Percentiles rank a stretch among this genome's conserved stretches.
Conservation (phyloP, 1,140 invertebrate species). For the Diachasmimorpha longicaudata region DNA sequence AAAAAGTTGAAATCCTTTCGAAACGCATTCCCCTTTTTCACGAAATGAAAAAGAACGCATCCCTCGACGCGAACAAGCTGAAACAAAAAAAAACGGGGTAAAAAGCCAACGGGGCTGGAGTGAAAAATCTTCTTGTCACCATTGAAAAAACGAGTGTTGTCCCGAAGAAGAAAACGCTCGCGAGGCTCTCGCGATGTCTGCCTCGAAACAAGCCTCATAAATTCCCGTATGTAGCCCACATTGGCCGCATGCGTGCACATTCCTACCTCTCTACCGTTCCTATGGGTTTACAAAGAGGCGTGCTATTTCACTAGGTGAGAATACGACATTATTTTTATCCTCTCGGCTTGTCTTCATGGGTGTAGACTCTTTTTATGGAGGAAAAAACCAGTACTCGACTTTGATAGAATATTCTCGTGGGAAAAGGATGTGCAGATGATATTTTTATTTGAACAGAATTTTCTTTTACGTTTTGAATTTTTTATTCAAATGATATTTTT, state of each 20-base stretch:
- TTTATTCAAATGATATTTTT: too few relatives aligned
- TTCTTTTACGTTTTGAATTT: too few relatives aligned
- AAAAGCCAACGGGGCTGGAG: slow-evolving; percentile 18
- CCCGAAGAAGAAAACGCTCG: slow-evolving; percentile 33
- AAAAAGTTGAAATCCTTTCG: neutral
- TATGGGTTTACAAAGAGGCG: slow-evolving; percentile 4
- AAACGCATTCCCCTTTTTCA: neutral
- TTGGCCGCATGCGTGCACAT: neutral
- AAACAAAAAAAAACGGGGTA: neutral
- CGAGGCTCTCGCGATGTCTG: slow-evolving; percentile 19
- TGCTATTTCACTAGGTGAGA: slow-evolving; percentile 39
- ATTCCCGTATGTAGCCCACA: slow-evolving; percentile 28
- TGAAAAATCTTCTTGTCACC: slow-evolving; percentile 36
- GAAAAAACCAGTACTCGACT: neutral
- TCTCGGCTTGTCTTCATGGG: neutral
- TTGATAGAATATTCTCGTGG: neutral
- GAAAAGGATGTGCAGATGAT: too few relatives aligned
- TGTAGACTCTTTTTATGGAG: slow-evolving; percentile 13
- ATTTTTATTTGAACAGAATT: too few relatives aligned
- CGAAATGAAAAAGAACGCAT: slow-evolving; percentile 23
- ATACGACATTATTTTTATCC: slow-evolving; percentile 32
- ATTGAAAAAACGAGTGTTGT: slow-evolving; percentile 42
- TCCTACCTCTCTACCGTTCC: neutral
- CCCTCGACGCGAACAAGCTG: neutral
- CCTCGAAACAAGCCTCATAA: slow-evolving; percentile 45